A percentile compares a stretch with the other conserved stretches of the same genome.
phyloP scores from a whole-genome alignment of 2,888 invertebrate species.

The Tipula lateralis region DNA sequence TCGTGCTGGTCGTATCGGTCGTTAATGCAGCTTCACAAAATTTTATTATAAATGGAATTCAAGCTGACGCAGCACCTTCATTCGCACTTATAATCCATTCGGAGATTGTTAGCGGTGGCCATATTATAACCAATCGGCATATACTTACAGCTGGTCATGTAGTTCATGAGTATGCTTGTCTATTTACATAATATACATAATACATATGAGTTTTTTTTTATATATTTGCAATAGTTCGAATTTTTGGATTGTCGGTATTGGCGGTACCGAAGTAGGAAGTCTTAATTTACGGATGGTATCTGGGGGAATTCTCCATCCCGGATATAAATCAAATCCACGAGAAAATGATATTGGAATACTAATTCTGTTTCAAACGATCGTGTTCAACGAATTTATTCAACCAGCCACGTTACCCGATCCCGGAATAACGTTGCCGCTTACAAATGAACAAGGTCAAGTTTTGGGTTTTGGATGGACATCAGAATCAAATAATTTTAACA shows the following conservation, averaged over 20 bases:
- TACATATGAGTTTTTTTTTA: too few relatives aligned
- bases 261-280: neutral
- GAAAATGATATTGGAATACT: neutral
- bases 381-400: neutral
- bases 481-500: neutral
- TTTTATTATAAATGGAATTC: neutral
- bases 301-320: neutral
- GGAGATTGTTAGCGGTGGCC: neutral
- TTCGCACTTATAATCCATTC: neutral
- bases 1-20: neutral
- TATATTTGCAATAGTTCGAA: neutral
- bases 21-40: neutral
- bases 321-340: neutral
- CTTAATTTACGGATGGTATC: neutral
- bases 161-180: neutral
- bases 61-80: neutral
- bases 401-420: neutral
- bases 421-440: neutral
- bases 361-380: neutral
- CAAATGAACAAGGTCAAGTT: neutral
- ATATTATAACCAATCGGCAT: neutral
- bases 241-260: neutral
- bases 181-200: too few relatives aligned
- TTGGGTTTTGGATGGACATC: neutral
- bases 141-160: neutral